These are phyloP conservation scores for Onthophagus sagittarius DNA, from an alignment of 2,888 invertebrate species.

Conservation along the genomic window DNA sequence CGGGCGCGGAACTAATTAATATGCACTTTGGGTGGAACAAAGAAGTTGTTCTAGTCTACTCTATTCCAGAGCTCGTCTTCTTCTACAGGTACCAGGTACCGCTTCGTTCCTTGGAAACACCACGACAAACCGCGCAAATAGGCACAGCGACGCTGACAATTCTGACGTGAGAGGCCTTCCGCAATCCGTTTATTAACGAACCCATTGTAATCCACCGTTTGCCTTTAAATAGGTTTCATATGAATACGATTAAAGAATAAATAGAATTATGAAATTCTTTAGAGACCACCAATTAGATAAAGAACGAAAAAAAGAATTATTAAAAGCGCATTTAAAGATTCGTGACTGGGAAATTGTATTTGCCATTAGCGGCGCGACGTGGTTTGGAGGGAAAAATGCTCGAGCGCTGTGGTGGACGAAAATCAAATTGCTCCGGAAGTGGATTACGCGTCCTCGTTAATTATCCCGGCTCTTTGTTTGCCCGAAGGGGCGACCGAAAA, in stretches of 20 bases:
- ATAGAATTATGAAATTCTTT: too few relatives aligned
- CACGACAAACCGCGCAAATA: too few relatives aligned
- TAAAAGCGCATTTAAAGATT: neutral
- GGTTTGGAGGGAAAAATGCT: neutral
- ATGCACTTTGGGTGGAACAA: neutral
- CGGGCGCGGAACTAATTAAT: neutral
- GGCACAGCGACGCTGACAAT: neutral
- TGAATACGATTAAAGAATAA: too few relatives aligned
- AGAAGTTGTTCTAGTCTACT: neutral
- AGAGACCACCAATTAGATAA: neutral
- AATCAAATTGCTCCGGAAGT: conserved; percentile 8
- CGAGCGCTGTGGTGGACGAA: neutral
- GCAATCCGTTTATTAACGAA: neutral
- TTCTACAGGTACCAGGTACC: neutral
- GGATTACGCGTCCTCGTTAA: conserved; percentile 12
- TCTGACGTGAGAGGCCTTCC: neutral
- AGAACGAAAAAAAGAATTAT: neutral
- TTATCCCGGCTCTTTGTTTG: conserved; percentile 5
- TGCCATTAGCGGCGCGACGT: neutral
- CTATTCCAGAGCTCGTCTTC: neutral
- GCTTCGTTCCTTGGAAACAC: neutral
- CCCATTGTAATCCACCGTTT: neutral
- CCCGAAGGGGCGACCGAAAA: neutral
- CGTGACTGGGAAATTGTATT: neutral
- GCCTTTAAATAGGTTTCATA: neutral